These are phyloP conservation scores for Meiosimyza platycephala DNA, from an alignment of 2,888 invertebrate genomes.

Conservation along the genomic window DNA sequence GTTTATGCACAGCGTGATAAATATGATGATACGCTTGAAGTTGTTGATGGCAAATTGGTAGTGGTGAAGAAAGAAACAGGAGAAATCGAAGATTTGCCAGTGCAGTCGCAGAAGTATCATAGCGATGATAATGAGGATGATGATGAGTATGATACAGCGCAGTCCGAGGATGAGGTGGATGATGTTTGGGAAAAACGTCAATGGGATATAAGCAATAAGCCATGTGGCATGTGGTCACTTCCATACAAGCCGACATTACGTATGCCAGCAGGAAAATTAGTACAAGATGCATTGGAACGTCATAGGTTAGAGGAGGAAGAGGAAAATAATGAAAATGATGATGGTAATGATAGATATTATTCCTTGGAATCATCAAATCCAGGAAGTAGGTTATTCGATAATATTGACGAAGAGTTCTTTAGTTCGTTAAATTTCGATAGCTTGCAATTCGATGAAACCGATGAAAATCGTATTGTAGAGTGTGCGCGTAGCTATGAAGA, in stretches of 20 bases:
- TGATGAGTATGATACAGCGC: conserved; percentile 47
- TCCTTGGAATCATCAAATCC: conserved; percentile 50
- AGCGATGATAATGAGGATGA: conserved; percentile 47
- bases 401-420: conserved; percentile 55
- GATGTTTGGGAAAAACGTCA: not conserved
- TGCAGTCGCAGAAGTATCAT: conserved; percentile 15
- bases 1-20: conserved; percentile 58
- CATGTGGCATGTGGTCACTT: conserved; percentile 43
- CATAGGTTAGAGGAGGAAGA: not conserved
- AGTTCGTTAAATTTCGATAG: conserved; percentile 53
- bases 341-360: conserved; percentile 47
- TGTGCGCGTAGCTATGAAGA: conserved; percentile 56
- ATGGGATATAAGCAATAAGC: conserved; percentile 39
- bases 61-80: conserved; percentile 57
- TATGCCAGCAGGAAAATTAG: conserved; percentile 42
- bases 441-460: conserved; percentile 41
- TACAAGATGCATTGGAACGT: conserved; percentile 38
- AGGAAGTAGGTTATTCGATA: conserved; percentile 44
- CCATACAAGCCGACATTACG: conserved; percentile 45
- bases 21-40: conserved; percentile 58
- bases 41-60: conserved; percentile 58
- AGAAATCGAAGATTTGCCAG: conserved; percentile 53
- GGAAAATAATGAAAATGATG: conserved; percentile 37
- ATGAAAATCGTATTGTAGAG: conserved; percentile 50
- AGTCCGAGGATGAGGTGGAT: conserved; percentile 41